Base-by-base conservation (phyloP, 1,140 invertebrate species). In the Varroa destructor region DNA sequence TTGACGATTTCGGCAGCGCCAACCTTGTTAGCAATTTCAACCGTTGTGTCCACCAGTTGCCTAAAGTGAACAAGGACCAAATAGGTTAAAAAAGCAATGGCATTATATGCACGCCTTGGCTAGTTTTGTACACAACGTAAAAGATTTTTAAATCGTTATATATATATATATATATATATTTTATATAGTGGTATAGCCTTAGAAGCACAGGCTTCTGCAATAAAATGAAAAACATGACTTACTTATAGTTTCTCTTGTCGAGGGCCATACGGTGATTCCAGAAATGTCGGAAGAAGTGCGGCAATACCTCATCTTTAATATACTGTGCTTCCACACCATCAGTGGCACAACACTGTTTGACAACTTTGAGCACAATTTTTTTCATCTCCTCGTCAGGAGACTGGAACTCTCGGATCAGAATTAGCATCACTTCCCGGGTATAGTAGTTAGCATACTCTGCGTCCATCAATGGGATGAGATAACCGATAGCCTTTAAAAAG, bases 331-430 rank as follows among this genome's bases (percentile, higher is more conserved):
- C 96, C 42, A 99, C 97, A 88, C 97, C 97, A 83, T 99, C 97
- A 0, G 97, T 99, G 12, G 91, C 94, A 81, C 96, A 99, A 82
- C 97, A 99, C 81, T 99, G 97, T 80, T 99, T 99, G n/a, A 99
- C 97, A 74, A 99, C 90, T 84, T 99, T 99, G 55, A 99, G 83
- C 0, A 99, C 97, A 82, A 99, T 99, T 79, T 99, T 99, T 79
- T 99, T 99, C 97, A 99, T 99, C 85, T 99, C 97, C 82, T 99
- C 97, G 82, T 99, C 97, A 1, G 97, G 96, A 61, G 95, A 98
- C 80, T 97, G 93, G 80, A 99, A 99, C 82, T 99, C 97, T 81
- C 97, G 86, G 77, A 99, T 98, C 6, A 99, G 83, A 81, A 99
- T 99, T 78, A 99, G 84, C 97, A 99, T 99, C 77, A 99, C 96